Evolutionary conservation across 2,888 invertebrate species (phyloP), one percentile per base, ranked within the genome.

Genomic region (Strigamia maritima): DNA sequence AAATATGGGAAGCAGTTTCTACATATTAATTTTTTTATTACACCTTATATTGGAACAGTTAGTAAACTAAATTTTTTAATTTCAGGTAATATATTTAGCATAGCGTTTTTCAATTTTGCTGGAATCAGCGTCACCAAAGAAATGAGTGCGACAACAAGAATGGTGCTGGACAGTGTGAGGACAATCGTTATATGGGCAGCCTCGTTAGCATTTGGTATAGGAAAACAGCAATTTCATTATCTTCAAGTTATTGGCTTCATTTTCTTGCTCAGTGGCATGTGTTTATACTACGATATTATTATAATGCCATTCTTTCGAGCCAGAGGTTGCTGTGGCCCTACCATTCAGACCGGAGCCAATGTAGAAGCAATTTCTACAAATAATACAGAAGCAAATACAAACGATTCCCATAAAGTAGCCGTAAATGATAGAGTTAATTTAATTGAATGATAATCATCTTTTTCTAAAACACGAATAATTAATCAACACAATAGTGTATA

Each of bases 81-180:
- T 82, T 54, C 88, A 90, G 94, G 93, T 80, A 94, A 93, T 1
- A 88, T 93, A 26, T 84, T 94, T 28, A 95, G 95, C 77, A 96
- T 97, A 82, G 94, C 97, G 0, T 93, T 96, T 87, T 97, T 97
- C 88, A 96, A 95, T 86, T 97, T 94, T 86, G 92, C 94, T 81
- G 95, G 95, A 12, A 91, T 97, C 81, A 93, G 93, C 84, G 93
- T 98, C 3, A 95, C 96, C 0, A 97, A 97, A 87, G 94, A 96
- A 86, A 90, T 96, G 84, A 96, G 94, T 1, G 96, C 97, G 0
- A 95, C 95, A 0, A 94, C 94, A 2, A 89, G 96, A 81, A 93
- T 95, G 92, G 92, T 97, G 14, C 88, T 96, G 75, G 96, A 97
- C 85, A 93, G 93, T 78, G 89, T 94, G n/a, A 89, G 97, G 81